Evolutionary conservation across 2,797 vertebrate genomes (phyloP), one percentile per base, ranked within the genome.

Genomic region (Pygocentrus nattereri): DNA sequence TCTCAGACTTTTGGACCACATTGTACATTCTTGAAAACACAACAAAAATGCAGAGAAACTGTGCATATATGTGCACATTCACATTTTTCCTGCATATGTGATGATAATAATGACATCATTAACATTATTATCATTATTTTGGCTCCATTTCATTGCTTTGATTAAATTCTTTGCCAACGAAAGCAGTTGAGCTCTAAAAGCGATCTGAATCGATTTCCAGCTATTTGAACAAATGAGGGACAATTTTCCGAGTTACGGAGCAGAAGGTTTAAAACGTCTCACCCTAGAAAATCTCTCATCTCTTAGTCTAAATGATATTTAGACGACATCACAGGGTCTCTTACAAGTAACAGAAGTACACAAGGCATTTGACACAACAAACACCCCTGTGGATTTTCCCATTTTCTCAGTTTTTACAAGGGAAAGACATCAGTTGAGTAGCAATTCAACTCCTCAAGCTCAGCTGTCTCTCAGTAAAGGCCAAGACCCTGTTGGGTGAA

Each of bases 191-290:
- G 65, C 65, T 44, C 21, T 23, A 68, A 23, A 68, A 68, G 38
- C 1, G 21, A n/a, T 44, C 44, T 23, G 34, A 61, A 61, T 61
- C 23, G 58, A 68, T 68, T 68, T 68, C 31, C 65, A 68, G 34
- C 38, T 44, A 44, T 68, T 68, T 68, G 65, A 44, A 23, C 65
- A 68, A 68, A 68, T 41, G 34, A 67, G n/a, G 10, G 65, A 21
- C 12, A 68, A 68, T 68, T 38, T 68, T 64, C 62, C 16, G 34
- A 68, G 65, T 44, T 41, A 68, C 65, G 44, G 21, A 68, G 65
- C 21, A n/a, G 65, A 68, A 41, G 21, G 12, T 62, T 15, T 38
- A 12, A 67, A 67, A n/a, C 41, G 67, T 23, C 34, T 10, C 18
- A 67, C 19, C 4, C 19, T 12, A 41, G 34, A 41, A 41, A 41